These are phyloP conservation scores for Pygocentrus nattereri DNA, from an alignment of 2,797 vertebrate species.

Conservation along the genomic window DNA sequence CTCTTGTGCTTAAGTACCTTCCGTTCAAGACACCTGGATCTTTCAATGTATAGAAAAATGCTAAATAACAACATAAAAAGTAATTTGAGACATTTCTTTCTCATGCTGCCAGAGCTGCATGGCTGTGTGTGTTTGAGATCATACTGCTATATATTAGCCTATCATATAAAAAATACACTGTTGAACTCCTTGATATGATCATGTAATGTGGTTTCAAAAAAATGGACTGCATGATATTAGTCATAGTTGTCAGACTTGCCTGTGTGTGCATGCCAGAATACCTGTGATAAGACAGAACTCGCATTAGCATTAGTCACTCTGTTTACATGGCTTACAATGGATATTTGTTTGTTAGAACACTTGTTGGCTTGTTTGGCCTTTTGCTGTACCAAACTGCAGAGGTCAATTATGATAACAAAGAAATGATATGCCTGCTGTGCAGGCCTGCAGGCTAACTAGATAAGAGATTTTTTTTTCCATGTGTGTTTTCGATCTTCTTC, in stretches of 20 bases:
- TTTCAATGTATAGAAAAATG: not conserved
- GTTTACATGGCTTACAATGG: not conserved
- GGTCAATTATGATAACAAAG: not conserved
- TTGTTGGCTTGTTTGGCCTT: not conserved
- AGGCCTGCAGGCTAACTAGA: not conserved
- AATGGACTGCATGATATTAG: not conserved
- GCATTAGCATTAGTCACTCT: not conserved
- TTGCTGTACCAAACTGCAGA: not conserved
- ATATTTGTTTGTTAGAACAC: not conserved
- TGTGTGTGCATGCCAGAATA: not conserved
- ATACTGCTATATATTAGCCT: not conserved
- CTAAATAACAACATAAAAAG: not conserved
- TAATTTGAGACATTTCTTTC: not conserved
- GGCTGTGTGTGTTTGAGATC: not conserved
- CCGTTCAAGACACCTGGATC: not conserved
- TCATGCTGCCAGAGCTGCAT: constrained; percentile 17
- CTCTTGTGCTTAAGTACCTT: not conserved
- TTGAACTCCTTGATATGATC: not conserved
- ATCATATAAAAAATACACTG: not conserved
- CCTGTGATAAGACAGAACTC: not conserved
- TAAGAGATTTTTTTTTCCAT: too few species aligned
- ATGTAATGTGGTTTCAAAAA: not conserved
- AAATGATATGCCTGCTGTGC: not conserved
- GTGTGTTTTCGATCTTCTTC: too few species aligned
- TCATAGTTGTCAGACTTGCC: not conserved